Conservation (phyloP, 2,888 invertebrate species). For the Campopleginae sp. region DNA sequence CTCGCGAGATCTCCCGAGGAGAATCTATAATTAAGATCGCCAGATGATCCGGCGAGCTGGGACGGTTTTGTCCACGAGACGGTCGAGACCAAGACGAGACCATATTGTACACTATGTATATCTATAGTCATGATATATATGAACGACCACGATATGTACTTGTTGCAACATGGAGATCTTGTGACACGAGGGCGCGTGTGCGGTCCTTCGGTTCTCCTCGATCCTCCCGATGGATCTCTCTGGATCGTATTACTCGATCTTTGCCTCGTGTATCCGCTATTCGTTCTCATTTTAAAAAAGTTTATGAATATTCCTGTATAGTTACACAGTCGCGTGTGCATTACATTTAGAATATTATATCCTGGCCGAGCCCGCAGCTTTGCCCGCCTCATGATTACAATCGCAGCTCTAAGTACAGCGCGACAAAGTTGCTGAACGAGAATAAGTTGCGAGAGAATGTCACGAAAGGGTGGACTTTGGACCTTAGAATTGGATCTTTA, state of each 20-base stretch:
- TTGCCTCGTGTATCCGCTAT: conserved; percentile 58
- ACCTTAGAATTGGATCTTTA: no score
- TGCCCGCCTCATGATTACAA: not conserved
- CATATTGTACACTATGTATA: conserved; percentile 4
- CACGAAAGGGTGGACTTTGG: no score
- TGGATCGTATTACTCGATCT: conserved; percentile 66
- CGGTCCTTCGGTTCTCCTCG: conserved; percentile 69
- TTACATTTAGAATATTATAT: conserved; percentile 3
- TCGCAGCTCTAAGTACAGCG: not conserved
- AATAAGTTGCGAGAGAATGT: not conserved
- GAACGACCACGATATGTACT: conserved; percentile 46
- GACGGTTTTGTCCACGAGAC: conserved; percentile 65
- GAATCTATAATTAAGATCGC: conserved; percentile 74
- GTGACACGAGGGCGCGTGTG: conserved; percentile 72
- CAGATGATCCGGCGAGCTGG: conserved; percentile 70
- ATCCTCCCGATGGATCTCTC: conserved; percentile 50
- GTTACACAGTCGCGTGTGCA: not conserved
- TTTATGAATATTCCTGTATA: not conserved
- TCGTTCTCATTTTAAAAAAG: conserved; percentile 37
- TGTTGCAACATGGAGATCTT: conserved; percentile 59
- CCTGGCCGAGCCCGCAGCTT: not conserved
- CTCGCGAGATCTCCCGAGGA: conserved; percentile 59
- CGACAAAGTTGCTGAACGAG: not conserved
- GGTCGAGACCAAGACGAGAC: conserved; percentile 64
- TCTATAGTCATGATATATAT: not conserved